phyloP scores from a whole-genome alignment of 2,888 invertebrate species.

The Luffia ferchaultella region DNA sequence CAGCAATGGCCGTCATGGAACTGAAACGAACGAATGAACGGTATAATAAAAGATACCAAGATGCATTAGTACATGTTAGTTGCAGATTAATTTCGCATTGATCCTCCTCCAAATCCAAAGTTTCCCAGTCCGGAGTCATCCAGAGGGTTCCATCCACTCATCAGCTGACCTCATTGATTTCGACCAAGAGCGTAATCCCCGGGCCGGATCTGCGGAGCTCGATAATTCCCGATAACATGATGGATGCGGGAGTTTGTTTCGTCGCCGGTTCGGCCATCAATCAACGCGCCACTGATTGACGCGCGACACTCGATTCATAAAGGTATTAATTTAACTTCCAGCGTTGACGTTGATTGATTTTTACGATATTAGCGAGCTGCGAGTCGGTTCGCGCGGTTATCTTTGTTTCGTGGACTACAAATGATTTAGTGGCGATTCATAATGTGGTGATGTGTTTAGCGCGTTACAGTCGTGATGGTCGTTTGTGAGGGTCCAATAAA shows the following conservation, averaged over 20 bases:
- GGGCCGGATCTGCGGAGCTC: background rate
- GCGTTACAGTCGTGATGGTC: too few relatives aligned
- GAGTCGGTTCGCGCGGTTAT: background rate
- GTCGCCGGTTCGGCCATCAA: conserved; percentile 46
- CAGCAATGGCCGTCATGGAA: too few relatives aligned
- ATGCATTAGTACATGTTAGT: too few relatives aligned
- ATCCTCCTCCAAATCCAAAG: too few relatives aligned
- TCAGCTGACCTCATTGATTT: background rate
- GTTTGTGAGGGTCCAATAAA: too few relatives aligned
- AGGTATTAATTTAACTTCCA: conserved; percentile 45
- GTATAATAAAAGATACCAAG: too few relatives aligned
- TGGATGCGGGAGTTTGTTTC: conserved; percentile 36
- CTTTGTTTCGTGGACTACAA: background rate
- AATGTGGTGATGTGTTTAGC: too few relatives aligned
- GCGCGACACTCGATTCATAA: conserved; percentile 47
- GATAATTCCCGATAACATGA: conserved; percentile 19
- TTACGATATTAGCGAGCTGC: conserved; percentile 11
- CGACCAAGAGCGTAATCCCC: background rate
- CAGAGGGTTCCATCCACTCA: background rate
- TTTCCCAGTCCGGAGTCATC: background rate
- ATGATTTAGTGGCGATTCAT: too few relatives aligned
- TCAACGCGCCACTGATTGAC: conserved; percentile 39
- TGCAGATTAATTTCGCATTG: too few relatives aligned
- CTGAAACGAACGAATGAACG: too few relatives aligned
- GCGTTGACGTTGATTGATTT: conserved; percentile 44